These are phyloP conservation scores for Lamprologus sp. DNA, from an alignment of 2,113 vertebrate genomes.

Conservation along the genomic window DNA sequence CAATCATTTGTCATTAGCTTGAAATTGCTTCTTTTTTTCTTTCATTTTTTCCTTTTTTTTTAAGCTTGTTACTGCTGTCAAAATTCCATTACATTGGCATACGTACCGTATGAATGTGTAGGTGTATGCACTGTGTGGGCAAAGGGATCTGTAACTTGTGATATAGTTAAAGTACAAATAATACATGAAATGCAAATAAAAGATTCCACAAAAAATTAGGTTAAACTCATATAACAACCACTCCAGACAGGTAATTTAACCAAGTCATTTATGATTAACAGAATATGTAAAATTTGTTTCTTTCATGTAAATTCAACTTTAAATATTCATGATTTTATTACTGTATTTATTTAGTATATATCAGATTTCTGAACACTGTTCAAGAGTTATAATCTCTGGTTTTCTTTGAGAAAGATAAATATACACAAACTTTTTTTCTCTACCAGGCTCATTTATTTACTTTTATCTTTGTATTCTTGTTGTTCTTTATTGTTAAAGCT, in stretches of 20 bases:
- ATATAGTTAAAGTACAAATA: not conserved
- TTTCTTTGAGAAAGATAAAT: not conserved
- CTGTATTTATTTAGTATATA: not conserved
- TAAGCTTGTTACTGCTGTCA: not conserved
- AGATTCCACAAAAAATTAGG: not conserved
- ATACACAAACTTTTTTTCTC: fast-evolving
- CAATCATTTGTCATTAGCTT: not conserved
- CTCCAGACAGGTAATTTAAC: not conserved
- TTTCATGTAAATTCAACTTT: not conserved
- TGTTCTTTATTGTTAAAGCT: not conserved
- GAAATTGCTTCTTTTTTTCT: not conserved
- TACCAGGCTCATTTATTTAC: not conserved
- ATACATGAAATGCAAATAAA: too few species aligned
- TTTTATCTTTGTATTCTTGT: not conserved
- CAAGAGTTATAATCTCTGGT: not conserved
- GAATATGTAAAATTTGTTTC: not conserved
- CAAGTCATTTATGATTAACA: not conserved
- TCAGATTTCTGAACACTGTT: not conserved
- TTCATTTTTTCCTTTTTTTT: not conserved
- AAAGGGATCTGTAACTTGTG: not conserved
- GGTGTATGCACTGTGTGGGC: not conserved
- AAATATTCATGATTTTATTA: not conserved
- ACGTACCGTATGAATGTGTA: not conserved
- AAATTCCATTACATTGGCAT: not conserved
- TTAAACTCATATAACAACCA: not conserved